Evolutionary conservation across 2,888 invertebrate species (phyloP).

Genomic region (Heteromurus nitidus): DNA sequence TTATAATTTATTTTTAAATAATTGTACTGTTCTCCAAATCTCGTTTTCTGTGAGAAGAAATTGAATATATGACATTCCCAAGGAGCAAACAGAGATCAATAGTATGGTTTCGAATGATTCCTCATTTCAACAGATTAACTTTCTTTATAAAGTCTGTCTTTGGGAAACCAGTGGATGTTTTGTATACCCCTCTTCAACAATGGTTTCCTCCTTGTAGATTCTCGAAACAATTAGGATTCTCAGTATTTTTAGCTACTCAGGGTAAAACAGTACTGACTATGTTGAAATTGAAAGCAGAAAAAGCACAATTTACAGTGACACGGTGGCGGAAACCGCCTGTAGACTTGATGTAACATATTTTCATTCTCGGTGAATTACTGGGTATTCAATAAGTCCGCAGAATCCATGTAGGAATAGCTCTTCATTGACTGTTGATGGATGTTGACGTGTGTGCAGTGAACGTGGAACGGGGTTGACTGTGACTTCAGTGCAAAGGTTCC

Average conservation of each 20-base stretch:
- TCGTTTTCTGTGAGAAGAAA: slow-evolving; percentile 48
- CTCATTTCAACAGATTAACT: background rate
- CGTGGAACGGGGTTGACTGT: no score
- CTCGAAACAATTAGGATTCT: slow-evolving; percentile 30
- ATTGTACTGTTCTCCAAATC: slow-evolving; percentile 57
- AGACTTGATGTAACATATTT: no score
- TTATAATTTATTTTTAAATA: slow-evolving; percentile 41
- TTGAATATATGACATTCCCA: slow-evolving; percentile 47
- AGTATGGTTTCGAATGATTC: slow-evolving; percentile 16
- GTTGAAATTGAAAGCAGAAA: slow-evolving; percentile 24
- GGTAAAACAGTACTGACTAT: slow-evolving; percentile 50
- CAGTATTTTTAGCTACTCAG: slow-evolving; percentile 7
- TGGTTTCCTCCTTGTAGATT: slow-evolving; percentile 16
- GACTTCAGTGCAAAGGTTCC: background rate
- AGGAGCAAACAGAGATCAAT: slow-evolving; percentile 43
- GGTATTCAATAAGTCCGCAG: no score
- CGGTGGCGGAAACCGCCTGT: no score
- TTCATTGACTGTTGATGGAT: no score
- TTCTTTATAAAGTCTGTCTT: background rate
- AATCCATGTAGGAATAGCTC: no score
- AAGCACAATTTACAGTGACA: slow-evolving; percentile 20
- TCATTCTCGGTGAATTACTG: no score
- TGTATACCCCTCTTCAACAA: slow-evolving; percentile 52
- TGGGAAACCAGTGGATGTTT: slow-evolving; percentile 29
- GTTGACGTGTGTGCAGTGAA: no score